Base-by-base conservation (phyloP, 37 sponge, comb jelly and placozoan genomes). In the Agelas oroides region DNA sequence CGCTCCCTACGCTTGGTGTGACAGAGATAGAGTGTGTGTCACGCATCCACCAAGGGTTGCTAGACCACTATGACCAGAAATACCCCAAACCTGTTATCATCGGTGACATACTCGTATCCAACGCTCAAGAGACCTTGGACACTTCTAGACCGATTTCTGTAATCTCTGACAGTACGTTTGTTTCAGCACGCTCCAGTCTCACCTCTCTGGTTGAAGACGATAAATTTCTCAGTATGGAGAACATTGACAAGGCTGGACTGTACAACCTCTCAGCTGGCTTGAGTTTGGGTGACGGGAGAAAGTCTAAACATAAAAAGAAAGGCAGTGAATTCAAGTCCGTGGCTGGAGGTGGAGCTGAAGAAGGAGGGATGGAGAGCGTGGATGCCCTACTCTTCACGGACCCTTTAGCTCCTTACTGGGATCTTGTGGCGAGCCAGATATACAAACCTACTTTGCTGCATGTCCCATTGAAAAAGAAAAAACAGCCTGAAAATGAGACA, bases 121-220 rank as follows among this genome's bases (percentile, higher is more conserved):
- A 46, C 8, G 8, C 8, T 8, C 46, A 46, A 8, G 6, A 46
- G 3, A 3, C 8, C 46, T 8, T 46, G 46, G 46, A 46, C 46
- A 12, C 46, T 8, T 46, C 46, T 8, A 46, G 46, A 46, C 46
- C 46, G 8, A 1, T 38, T 30, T 78, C 79, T 3, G 31, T n/a
- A 0, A 59, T 65, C 64, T 67, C 69, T 30, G 69, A 67, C 54
- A 78, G 59, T 16, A 34, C 71, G 0, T 87, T 79, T 53, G 37
- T 30, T 20, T 88, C 88, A 11, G 82, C 88, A 5, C 55, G 40
- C 5, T 71, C 75, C 2, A 80, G 81, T 32, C 67, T 81, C 27
- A 75, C 82, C 0, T 88, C 81, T 53, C 27, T 37, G 23, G 5
- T 5, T 8, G 61, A 64, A 14, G 53, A 66, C 1, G n/a, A 58